Base-by-base conservation (phyloP, 2,888 invertebrate species). In the Drosophila borborema region DNA sequence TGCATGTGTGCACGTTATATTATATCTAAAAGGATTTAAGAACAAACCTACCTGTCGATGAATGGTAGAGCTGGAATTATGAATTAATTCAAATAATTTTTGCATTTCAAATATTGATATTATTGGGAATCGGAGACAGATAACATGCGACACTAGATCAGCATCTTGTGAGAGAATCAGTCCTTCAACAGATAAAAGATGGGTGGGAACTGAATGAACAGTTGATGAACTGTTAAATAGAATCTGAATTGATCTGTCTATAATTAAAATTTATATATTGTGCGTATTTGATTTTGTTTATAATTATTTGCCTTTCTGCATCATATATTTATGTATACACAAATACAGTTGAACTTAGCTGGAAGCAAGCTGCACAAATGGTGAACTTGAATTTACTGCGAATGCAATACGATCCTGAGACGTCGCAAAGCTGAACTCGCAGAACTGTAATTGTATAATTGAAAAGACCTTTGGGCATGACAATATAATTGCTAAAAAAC, bases 391-490 rank as follows among this genome's bases (percentile, higher is more conserved):
- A 49, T 51, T 41, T 59, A 59, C 41, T 18, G 46, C n/a, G 36
- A 49, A 46, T 46, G 63, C 12, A 70, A 74, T 40, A 6, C 23
- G 77, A 64, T 43, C 45, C n/a, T n/a, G 40, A 23, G 38, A 10
- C 54, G 45, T 48, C 55, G 51, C 20, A 54, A 53, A 60, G 60
- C 51, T 76, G 63, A 55, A 60, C 31, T 63, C 49, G 70, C 76
- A 63, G 54, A 64, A 49, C n/a, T 56, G 55, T 18, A 51, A 61
- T 58, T 48, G 46, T 36, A 45, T 14, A 31, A 55, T 34, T 31
- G 54, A 14, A 16, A 62, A 48, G 23, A n/a, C 28, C 58, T 51
- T n/a, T 55, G 3, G 16, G 54, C 45, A 60, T 45, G 60, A 51
- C 31, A 46, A 64, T 59, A 54, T 18, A 2, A 18, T 31, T 41